These are phyloP conservation scores for Desmodus rotundus DNA, from an alignment of 2,113 vertebrate species.

Conservation along the genomic window DNA sequence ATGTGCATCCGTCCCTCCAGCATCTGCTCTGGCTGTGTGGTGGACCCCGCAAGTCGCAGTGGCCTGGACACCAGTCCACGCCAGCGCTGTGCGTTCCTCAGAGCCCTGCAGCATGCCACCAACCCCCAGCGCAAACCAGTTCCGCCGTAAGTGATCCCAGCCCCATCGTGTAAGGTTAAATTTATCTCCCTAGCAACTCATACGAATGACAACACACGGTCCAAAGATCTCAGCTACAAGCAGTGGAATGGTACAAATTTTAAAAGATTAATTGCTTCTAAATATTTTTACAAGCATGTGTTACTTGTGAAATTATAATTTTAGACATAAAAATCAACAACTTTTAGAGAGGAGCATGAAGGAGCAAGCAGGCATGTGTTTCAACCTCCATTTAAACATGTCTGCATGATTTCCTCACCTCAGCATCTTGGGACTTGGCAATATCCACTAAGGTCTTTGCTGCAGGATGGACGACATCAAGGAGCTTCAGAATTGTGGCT, in stretches of 20 bases:
- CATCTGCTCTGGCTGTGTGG: constrained; percentile 80
- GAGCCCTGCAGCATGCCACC: background rate
- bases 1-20: constrained; percentile 83
- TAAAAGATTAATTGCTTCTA: background rate
- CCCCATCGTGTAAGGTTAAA: background rate
- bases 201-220: background rate
- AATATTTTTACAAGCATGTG: background rate
- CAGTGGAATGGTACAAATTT: background rate
- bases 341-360: background rate
- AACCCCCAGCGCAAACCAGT: background rate
- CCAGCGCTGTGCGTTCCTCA: background rate
- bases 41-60: background rate
- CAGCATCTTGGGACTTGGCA: constrained; percentile 96
- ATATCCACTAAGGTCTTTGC: constrained; percentile 98
- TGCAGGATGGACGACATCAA: constrained; percentile 96
- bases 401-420: constrained; percentile 82
- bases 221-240: background rate
- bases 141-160: background rate
- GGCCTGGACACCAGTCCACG: background rate
- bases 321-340: background rate
- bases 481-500: constrained; percentile 96
- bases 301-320: background rate
- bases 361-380: background rate
- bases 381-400: background rate
- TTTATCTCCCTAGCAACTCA: background rate